phyloP scores from a whole-genome alignment of 1,140 invertebrate genomes.

The Augochlora pura region DNA sequence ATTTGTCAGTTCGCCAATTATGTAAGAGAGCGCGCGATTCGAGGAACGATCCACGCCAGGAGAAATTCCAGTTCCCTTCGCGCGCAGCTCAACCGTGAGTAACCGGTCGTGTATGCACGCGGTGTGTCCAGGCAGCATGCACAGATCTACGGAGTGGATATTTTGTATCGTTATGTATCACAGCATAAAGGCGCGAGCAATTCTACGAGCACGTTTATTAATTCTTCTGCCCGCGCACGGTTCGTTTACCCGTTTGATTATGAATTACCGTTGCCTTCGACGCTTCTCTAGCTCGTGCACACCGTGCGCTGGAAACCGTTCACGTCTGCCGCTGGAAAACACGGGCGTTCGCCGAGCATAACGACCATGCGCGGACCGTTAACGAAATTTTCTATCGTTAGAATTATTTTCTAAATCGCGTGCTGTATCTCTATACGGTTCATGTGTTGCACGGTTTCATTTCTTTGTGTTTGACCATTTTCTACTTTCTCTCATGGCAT shows the following conservation, averaged over 20 bases:
- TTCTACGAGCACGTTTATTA: neutral
- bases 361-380: too few species aligned
- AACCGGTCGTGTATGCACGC: constrained; percentile 5
- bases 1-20: constrained; percentile 27
- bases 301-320: neutral
- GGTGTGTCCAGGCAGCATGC: neutral
- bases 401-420: too few species aligned
- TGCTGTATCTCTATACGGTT: too few species aligned
- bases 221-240: neutral
- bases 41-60: constrained; percentile 33
- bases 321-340: neutral
- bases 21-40: neutral
- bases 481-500: too few species aligned
- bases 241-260: constrained; percentile 9
- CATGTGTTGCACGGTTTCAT: too few species aligned
- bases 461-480: too few species aligned
- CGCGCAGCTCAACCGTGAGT: neutral
- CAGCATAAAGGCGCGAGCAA: too few species aligned
- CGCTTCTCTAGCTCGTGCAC: neutral
- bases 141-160: neutral
- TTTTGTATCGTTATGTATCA: constrained; percentile 15
- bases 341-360: too few species aligned
- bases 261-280: constrained; percentile 15
- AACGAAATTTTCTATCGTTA: too few species aligned
- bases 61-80: constrained; percentile 49